These are phyloP conservation scores for Drosophila ficusphila DNA, from an alignment of 1,140 invertebrate genomes.

Conservation along the genomic window DNA sequence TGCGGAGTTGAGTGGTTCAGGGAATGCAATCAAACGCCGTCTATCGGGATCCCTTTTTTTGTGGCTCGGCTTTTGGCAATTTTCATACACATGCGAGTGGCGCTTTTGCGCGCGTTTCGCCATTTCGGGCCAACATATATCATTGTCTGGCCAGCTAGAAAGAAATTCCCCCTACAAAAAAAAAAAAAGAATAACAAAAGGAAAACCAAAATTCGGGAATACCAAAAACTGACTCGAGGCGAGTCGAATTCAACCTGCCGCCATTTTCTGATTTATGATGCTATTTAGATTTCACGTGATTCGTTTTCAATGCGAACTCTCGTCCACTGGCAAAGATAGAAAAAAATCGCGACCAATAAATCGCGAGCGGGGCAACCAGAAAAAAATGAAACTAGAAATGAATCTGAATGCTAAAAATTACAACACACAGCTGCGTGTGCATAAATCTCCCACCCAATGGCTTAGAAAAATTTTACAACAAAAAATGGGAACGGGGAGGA, in stretches of 20 bases:
- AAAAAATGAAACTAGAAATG: conserved; percentile 57
- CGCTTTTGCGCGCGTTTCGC: conserved; percentile 56
- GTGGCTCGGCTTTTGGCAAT: conserved; percentile 56
- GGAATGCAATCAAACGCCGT: conserved; percentile 74
- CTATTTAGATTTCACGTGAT: conserved; percentile 82
- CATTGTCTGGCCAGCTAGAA: conserved; percentile 67
- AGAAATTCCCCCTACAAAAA: conserved; percentile 4
- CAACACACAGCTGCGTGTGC: conserved; percentile 80
- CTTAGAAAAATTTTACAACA: conserved; percentile 48
- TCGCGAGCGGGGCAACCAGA: conserved; percentile 35
- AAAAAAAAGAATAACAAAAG: conserved; percentile 9
- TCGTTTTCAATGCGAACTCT: conserved; percentile 77
- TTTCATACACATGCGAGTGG: conserved; percentile 78
- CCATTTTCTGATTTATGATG: conserved; percentile 82
- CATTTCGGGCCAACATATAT: conserved; percentile 66
- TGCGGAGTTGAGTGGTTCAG: conserved; percentile 39
- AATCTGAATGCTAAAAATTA: conserved; percentile 73
- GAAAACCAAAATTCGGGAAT: conserved; percentile 52
- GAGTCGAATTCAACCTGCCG: conserved; percentile 73
- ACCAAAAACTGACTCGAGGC: conserved; percentile 54
- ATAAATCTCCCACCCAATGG: conserved; percentile 64
- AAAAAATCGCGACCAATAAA: conserved; percentile 77
- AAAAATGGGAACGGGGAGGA: neutral
- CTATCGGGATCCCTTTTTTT: conserved; percentile 56
- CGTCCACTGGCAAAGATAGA: conserved; percentile 68